These are phyloP conservation scores for Epirrhoe alternata DNA, from an alignment of 2,888 invertebrate genomes.

Conservation along the genomic window DNA sequence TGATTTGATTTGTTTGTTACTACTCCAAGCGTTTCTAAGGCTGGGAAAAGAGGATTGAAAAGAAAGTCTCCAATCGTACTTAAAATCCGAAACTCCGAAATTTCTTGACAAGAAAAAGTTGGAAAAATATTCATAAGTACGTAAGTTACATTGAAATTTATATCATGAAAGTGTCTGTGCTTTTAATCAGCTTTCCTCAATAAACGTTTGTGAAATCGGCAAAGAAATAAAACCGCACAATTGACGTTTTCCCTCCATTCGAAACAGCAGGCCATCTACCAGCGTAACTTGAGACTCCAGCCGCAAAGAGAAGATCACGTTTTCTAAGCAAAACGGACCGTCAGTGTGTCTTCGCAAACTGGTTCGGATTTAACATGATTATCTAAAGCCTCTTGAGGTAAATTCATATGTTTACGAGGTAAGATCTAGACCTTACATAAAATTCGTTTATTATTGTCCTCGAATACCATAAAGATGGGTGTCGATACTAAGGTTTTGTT, in stretches of 20 bases:
- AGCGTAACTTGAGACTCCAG: slow-evolving; percentile 25
- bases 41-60: too few relatives aligned
- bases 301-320: slow-evolving; percentile 9
- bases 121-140: not conserved
- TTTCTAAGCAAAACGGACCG: slow-evolving; percentile 16
- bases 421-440: slow-evolving; percentile 39
- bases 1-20: too few relatives aligned
- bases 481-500: slow-evolving; percentile 33
- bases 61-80: too few relatives aligned
- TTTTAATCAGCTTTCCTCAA: slow-evolving; percentile 32
- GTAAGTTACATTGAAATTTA: not conserved
- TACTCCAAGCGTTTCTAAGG: too few relatives aligned
- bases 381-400: slow-evolving; percentile 37
- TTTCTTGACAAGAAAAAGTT: too few relatives aligned
- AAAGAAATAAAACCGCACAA: slow-evolving; percentile 31
- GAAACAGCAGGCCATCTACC: slow-evolving; percentile 34
- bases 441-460: slow-evolving; percentile 31
- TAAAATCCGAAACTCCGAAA: too few relatives aligned
- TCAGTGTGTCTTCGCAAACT: slow-evolving; percentile 24
- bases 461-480: slow-evolving; percentile 29
- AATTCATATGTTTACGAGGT: slow-evolving; percentile 41
- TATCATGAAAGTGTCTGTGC: slow-evolving; percentile 1
- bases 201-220: slow-evolving; percentile 33
- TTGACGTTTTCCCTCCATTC: slow-evolving; percentile 32
- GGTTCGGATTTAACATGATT: slow-evolving; percentile 34